These are phyloP conservation scores for Myotis vivesi DNA, from an alignment of 2,797 vertebrate genomes.

Conservation along the genomic window DNA sequence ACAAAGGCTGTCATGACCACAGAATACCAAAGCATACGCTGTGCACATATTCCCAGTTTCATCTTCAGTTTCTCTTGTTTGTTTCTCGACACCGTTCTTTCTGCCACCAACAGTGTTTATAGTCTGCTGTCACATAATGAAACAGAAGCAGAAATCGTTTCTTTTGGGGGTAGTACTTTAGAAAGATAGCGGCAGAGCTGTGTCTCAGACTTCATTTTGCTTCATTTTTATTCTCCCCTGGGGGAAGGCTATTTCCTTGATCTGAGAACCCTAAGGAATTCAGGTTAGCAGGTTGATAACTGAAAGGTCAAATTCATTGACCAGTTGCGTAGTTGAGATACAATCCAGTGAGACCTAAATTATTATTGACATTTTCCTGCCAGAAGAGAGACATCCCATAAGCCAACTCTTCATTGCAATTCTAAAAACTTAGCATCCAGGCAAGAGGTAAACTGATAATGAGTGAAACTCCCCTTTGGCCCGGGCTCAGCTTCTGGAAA, in stretches of 20 bases:
- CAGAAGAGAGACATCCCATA: background rate
- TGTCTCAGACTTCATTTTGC: background rate
- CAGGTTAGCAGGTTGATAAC: background rate
- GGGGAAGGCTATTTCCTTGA: background rate
- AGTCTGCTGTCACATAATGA: slow-evolving; percentile 64
- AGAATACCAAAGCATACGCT: slow-evolving; percentile 72
- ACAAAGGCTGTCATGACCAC: slow-evolving; percentile 72
- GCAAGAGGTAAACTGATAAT: background rate
- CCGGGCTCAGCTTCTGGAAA: background rate
- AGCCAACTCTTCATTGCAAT: background rate
- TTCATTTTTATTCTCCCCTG: background rate
- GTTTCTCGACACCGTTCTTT: slow-evolving; percentile 68
- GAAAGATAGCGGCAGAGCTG: slow-evolving; percentile 19
- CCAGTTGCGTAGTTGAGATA: background rate
- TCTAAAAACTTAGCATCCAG: background rate
- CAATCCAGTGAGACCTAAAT: background rate
- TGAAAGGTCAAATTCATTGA: slow-evolving; percentile 20
- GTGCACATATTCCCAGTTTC: slow-evolving; percentile 65
- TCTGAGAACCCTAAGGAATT: background rate
- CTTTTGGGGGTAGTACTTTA: background rate
- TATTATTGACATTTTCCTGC: background rate
- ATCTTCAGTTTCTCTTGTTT: slow-evolving; percentile 72
- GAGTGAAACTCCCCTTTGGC: background rate
- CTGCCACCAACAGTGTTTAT: slow-evolving; percentile 62
- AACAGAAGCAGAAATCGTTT: slow-evolving; percentile 54